Base-by-base conservation (phyloP, 53 echinoderm and acorn worm species). In the Echinarachnius parma region DNA sequence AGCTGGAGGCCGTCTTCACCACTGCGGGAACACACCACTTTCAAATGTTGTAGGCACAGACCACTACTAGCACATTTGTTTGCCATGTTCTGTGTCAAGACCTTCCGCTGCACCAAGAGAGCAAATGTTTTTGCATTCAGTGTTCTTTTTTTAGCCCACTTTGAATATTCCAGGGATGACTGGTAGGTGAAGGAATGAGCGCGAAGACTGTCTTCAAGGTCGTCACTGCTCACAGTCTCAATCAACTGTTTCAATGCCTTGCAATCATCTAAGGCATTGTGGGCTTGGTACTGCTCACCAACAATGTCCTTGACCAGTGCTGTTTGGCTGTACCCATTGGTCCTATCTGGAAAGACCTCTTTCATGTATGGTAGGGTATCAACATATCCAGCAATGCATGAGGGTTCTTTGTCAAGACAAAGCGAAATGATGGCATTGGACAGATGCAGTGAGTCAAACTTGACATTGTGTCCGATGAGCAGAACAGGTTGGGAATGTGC, bases 1-100 rank as follows among this genome's bases (percentile, higher is more conserved):
- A n/a, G n/a, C n/a, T n/a, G n/a, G n/a, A n/a, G n/a, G n/a, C n/a
- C n/a, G n/a, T n/a, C n/a, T n/a, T n/a, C n/a, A n/a, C n/a, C n/a
- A n/a, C n/a, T n/a, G n/a, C n/a, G n/a, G n/a, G n/a, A n/a, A n/a
- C n/a, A n/a, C n/a, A n/a, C n/a, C n/a, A n/a, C n/a, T n/a, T n/a
- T n/a, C n/a, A n/a, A n/a, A n/a, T n/a, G n/a, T n/a, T n/a, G 47
- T 3, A 47, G 47, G 47, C 47, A 47, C 3, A 47, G 47, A 47
- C 47, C 47, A 47, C 55, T 54, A 25, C 55, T 25, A 54, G 55
- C 55, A 54, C 55, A 54, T 24, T 23, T 54, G 55, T 54, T 54
- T 54, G 55, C 55, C 55, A 54, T 54, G 55, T 21, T 21, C 7
- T 54, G 21, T 54, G 55, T 54, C 21, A 39, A 9, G 42, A 39